Percentiles rank a stretch among this genome's conserved stretches.
phyloP scores from a whole-genome alignment of 2,113 vertebrate species.

The Albula glossodonta region DNA sequence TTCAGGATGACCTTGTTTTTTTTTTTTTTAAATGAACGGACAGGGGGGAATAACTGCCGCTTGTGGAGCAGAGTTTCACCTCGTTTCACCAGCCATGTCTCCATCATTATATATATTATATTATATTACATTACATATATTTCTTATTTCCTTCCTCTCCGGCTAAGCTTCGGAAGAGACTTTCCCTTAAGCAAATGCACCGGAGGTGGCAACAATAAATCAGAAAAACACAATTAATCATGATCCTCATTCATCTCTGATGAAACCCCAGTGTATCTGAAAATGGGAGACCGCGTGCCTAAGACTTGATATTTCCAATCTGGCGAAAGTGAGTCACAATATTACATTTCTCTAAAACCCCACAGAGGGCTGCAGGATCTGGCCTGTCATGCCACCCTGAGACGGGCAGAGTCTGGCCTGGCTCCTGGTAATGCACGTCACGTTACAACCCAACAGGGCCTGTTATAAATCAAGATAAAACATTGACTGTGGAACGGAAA shows the following conservation, averaged over 20 bases:
- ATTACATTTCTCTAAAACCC: background rate
- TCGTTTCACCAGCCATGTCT: background rate
- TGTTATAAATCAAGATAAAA: background rate
- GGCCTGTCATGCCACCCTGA: too few species aligned
- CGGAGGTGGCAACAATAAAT: background rate
- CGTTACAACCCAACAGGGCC: background rate
- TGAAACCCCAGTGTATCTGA: background rate
- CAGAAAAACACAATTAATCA: background rate
- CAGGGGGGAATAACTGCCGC: constrained; percentile 32
- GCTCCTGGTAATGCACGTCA: background rate
- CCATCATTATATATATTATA: too few species aligned
- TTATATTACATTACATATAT: too few species aligned
- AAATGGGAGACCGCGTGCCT: background rate
- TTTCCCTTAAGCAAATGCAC: background rate
- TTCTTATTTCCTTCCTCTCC: background rate
- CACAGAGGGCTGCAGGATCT: background rate
- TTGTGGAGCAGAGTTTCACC: too few species aligned
- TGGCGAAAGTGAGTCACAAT: background rate
- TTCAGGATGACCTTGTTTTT: constrained; percentile 38
- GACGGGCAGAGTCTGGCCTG: background rate
- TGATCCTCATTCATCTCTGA: background rate
- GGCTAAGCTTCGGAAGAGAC: too few species aligned
- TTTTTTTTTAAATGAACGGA: constrained; percentile 38
- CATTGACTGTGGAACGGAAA: background rate
- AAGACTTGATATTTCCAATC: background rate